Base-by-base conservation (phyloP, 2,113 vertebrate species). In the Silurus asotus region DNA sequence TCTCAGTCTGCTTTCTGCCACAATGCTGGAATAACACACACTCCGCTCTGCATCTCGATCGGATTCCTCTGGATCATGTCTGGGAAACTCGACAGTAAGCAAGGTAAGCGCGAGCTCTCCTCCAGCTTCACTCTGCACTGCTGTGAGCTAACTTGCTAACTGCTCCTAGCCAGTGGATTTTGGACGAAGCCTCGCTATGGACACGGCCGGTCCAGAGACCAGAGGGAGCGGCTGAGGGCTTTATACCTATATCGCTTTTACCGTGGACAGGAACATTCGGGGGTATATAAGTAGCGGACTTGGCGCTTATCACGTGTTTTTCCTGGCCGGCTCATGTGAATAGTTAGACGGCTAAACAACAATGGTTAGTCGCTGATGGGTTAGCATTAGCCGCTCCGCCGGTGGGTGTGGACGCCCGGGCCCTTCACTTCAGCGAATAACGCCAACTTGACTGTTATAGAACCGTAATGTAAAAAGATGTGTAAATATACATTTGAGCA, bases 61-160 rank as follows among this genome's bases (percentile, higher is more conserved):
- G 23, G 51, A 20, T 67, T 75, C 25, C 91, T 88, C 74, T 90
- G 88, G 92, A 94, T 93, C 91, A 96, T 96, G 95, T 96, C 95
- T 92, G 95, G 94, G 75, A 96, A 95, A 93, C 94, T 95, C 90
- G 95, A 96, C 88, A 95, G 93, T 90, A 96, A 96, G 88, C 95
- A 95, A 93, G 95, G 95, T 96, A 92, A 93, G 94, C 84, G 77
- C 87, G 83, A 59, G 0, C 37, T 58, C 8, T 59, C 59, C 55
- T 58, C 17, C n/a, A 1, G n/a, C 13, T 2, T 2, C 37, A 0
- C 0, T 64, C 13, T 28, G 10, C 49, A 3, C 0, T 23, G 19
- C 10, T 20, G 3, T 25, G 10, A 55, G n/a, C n/a, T 48, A 6
- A 23, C 51, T 55, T 6, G 83, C 70, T 76, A 84, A 51, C 67